Base-by-base conservation (phyloP, 2,888 invertebrate species). In the Eristalis arbustorum region DNA sequence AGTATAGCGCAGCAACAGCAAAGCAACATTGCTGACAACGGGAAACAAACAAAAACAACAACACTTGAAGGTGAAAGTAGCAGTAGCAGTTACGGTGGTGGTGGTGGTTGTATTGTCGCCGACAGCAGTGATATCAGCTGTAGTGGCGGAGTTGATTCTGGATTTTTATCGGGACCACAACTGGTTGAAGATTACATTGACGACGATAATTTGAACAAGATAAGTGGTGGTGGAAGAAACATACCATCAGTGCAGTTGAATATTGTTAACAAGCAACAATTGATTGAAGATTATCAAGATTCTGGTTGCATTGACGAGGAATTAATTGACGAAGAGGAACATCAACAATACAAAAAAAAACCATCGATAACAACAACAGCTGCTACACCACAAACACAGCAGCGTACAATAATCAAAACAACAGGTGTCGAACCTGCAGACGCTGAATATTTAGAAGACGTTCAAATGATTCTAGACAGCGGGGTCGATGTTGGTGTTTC, bases 381-480 rank as follows among this genome's bases (percentile, higher is more conserved):
- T 56, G 81, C 88, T 71, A 85, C 89, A 84, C 88, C 87, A 68
- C 88, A 74, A 71, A 74, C 84, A 84, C 83, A 83, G 63, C 72
- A 79, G 40, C 67, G 73, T 14, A 82, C 88, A 68, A 85, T 84
- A 49, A 88, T 88, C 31, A 71, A 61, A 64, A 69, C 79, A 61
- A 79, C 87, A 79, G 62, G 69, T 49, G 59, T 62, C 74, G 67
- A 82, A 79, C 75, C 57, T 57, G 42, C 18, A 22, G 37, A 40
- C 42, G 42, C 66, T 62, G 79, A 40, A 49, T 23, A 56, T 18
- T n/a, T 63, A 8, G 90, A 89, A 40, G 88, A 69, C 71, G 88
- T 89, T 74, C 89, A 89, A 89, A 95, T 95, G 94, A 93, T 94
- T 91, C 92, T 95, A 78, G 96, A 96, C 91, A 95, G 95, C 93